Evolutionary conservation across 35 echinoderm and acorn worm genomes (phyloP), one percentile per base, ranked within the genome.

Genomic region (Apostichopus japonicus): DNA sequence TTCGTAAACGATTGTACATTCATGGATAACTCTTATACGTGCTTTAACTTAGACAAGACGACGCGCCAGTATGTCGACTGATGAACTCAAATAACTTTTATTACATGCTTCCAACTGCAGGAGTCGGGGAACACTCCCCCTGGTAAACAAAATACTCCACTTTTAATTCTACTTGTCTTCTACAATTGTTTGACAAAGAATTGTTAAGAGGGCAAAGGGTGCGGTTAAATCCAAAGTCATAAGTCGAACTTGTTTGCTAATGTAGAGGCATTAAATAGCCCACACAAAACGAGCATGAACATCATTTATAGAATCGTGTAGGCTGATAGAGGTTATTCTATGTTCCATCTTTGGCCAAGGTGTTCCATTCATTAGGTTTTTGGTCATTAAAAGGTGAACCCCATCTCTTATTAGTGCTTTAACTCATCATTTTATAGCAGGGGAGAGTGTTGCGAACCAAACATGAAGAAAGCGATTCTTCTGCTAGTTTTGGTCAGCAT

Each of bases 161-260:
- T 75, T 7, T 21, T 75, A 61, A 61, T 19, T 75, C 22, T n/a
- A 75, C 17, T 75, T n/a, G 16, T 75, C 17, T 15, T 75, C 11
- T 19, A 19, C n/a, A 21, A 75, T 14, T 75, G 71, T 75, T 75
- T 75, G 71, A 7, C 17, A 75, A 75, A 75, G 71, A 8, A 75
- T 75, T 75, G 71, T 75, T 75, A 75, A 75, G 17, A 23, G 71
- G 71, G 21, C 71, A 75, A 75, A 75, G 71, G 71, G 71, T 75
- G 16, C 71, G 21, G 71, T 75, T 75, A 23, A 75, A 75, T 21
- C 11, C 16, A 75, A 73, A 75, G 71, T 75, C 57, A 61, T 61
- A 61, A 61, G 57, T 61, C 57, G 13, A 61, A 61, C 13, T 61
- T 61, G 57, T 61, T 61, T 61, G 57, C 57, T 61, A 61, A 61